phyloP scores from a whole-genome alignment of 2,888 invertebrate species.

The Parthenolecanium corni region DNA sequence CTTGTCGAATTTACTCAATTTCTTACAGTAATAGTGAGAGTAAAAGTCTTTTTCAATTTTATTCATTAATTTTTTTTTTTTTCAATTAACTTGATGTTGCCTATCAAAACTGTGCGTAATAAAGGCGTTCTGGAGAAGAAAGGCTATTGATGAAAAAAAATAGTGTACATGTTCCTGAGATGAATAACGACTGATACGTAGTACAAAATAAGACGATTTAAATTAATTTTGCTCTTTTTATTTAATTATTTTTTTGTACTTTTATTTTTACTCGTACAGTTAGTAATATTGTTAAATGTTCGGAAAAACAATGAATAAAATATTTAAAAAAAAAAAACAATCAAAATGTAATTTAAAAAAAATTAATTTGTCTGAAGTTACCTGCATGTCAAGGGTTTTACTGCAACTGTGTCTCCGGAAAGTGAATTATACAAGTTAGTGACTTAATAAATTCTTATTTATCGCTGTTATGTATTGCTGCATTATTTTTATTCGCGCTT shows the following conservation, averaged over 20 bases:
- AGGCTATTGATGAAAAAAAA: background rate
- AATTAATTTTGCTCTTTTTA: background rate
- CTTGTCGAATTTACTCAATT: constrained; percentile 2
- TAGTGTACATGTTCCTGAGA: background rate
- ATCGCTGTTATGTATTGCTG: background rate
- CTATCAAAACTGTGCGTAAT: too few species aligned
- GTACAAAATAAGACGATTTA: background rate
- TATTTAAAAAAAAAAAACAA: too few species aligned
- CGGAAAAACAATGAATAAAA: background rate
- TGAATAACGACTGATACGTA: too few species aligned
- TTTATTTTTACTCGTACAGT: background rate
- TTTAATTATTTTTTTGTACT: background rate
- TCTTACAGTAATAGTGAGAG: background rate
- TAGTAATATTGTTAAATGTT: background rate
- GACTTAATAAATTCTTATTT: background rate
- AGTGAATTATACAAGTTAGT: background rate
- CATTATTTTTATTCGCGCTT: background rate
- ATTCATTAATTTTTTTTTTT: too few species aligned
- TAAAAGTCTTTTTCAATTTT: too few species aligned
- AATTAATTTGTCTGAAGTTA: too few species aligned
- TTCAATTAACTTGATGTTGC: too few species aligned
- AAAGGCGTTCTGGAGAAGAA: too few species aligned
- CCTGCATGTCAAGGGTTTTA: too few species aligned
- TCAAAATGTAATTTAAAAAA: too few species aligned
- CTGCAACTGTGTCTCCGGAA: background rate